phyloP scores from a whole-genome alignment of 2,113 vertebrate genomes.

The Ranitomeya imitator region DNA sequence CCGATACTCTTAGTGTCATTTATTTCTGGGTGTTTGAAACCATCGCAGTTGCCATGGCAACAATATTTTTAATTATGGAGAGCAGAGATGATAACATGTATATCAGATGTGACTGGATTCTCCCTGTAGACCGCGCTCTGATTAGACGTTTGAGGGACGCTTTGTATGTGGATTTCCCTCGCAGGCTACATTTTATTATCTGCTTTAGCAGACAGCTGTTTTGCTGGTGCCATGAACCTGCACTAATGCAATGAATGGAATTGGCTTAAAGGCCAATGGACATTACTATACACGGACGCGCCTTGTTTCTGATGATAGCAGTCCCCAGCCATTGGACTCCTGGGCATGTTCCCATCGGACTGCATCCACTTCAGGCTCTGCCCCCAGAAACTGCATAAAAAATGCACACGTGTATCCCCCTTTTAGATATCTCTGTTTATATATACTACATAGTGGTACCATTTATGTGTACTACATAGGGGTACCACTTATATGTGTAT shows the following conservation, averaged over 20 bases:
- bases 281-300: background rate
- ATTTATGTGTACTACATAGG: background rate
- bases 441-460: background rate
- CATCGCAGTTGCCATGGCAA: constrained; percentile 65
- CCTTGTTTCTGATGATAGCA: background rate
- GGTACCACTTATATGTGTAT: no score
- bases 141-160: constrained; percentile 62
- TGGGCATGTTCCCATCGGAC: no score
- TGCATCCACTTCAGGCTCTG: no score
- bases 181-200: constrained; percentile 65
- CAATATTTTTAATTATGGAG: constrained; percentile 70
- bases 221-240: constrained; percentile 49
- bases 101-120: constrained; percentile 66
- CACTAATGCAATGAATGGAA: constrained; percentile 46
- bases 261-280: constrained; percentile 58
- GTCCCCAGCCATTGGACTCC: background rate
- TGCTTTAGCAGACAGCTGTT: constrained; percentile 59
- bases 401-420: no score
- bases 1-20: constrained; percentile 51
- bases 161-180: constrained; percentile 61
- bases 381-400: no score
- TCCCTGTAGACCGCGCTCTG: constrained; percentile 67
- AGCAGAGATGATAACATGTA: constrained; percentile 63
- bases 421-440: no score
- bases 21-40: constrained; percentile 32